phyloP scores from a whole-genome alignment of 2,888 invertebrate genomes.

The Agrotis ipsilon region DNA sequence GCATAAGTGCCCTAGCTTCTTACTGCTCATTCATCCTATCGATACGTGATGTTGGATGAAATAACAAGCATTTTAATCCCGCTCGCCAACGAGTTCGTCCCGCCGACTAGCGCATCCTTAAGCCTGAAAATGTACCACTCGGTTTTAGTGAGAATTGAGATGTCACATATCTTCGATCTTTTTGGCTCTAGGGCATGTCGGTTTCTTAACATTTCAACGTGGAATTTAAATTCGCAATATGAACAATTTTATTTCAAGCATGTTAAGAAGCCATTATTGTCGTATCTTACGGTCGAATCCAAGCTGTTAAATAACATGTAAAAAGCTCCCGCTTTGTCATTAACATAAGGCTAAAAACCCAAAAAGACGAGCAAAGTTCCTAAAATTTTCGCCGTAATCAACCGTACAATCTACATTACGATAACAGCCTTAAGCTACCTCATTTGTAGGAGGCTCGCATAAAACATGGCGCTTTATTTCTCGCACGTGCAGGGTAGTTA shows the following conservation, averaged over 20 bases:
- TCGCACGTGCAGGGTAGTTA: slow-evolving; percentile 81
- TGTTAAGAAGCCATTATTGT: neutral
- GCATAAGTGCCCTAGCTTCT: too few relatives aligned
- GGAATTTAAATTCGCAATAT: neutral
- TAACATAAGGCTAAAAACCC: slow-evolving; percentile 8
- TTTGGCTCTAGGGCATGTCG: too few relatives aligned
- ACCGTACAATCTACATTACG: slow-evolving; percentile 54
- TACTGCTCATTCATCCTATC: too few relatives aligned
- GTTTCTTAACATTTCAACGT: too few relatives aligned
- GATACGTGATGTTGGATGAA: too few relatives aligned
- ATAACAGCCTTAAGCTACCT: slow-evolving; percentile 68
- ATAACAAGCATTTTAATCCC: too few relatives aligned
- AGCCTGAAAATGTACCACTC: too few relatives aligned
- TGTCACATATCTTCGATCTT: too few relatives aligned
- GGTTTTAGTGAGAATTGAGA: too few relatives aligned
- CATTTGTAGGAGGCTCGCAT: slow-evolving; percentile 70
- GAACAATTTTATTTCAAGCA: too few relatives aligned
- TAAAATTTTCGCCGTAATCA: slow-evolving; percentile 47
- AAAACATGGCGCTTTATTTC: slow-evolving; percentile 82
- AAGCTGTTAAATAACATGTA: slow-evolving; percentile 1
- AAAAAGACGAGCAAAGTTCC: slow-evolving; percentile 8
- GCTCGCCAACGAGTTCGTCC: too few relatives aligned
- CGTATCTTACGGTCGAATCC: neutral
- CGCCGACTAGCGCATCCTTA: too few relatives aligned
- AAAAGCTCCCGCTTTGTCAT: slow-evolving; percentile 5